These are phyloP conservation scores for Cheumatopsyche charites DNA, from an alignment of 1,140 invertebrate species.

Conservation along the genomic window DNA sequence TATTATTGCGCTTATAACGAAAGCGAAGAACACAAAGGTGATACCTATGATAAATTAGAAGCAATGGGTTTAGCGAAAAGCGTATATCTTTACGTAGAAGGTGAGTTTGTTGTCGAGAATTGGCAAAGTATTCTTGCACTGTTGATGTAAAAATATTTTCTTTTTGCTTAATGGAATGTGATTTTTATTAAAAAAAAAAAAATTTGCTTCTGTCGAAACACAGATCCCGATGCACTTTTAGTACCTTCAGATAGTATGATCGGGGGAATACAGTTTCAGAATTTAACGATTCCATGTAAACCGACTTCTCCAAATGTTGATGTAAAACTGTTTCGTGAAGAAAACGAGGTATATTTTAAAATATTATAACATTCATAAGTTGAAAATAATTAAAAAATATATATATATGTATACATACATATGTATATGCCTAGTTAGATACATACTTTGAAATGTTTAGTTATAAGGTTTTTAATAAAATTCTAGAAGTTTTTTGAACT, in stretches of 20 bases:
- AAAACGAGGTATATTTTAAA: constrained; percentile 29
- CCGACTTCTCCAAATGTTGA: constrained; percentile 69
- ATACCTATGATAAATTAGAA: constrained; percentile 53
- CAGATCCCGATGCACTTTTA: constrained; percentile 63
- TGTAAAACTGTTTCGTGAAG: constrained; percentile 57
- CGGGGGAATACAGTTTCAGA: constrained; percentile 54
- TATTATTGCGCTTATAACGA: constrained; percentile 64
- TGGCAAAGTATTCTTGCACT: not conserved
- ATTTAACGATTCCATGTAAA: constrained; percentile 68
- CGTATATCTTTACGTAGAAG: constrained; percentile 71
- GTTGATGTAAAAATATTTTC: not conserved
- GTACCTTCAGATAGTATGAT: constrained; percentile 58
- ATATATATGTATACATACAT: not conserved
- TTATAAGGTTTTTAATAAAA: not conserved
- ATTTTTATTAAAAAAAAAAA: constrained; percentile 36
- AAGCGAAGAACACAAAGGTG: constrained; percentile 50
- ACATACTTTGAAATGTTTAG: too few species aligned
- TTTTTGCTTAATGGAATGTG: constrained; percentile 34
- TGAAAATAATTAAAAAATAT: not conserved
- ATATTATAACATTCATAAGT: not conserved
- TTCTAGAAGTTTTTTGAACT: not conserved
- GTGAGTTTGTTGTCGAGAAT: constrained; percentile 55
- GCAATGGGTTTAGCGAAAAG: constrained; percentile 58
- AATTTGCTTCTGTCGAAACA: not conserved
- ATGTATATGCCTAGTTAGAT: too few species aligned